phyloP scores from a whole-genome alignment of 2,113 vertebrate genomes.

The Pterocles burchelli region DNA sequence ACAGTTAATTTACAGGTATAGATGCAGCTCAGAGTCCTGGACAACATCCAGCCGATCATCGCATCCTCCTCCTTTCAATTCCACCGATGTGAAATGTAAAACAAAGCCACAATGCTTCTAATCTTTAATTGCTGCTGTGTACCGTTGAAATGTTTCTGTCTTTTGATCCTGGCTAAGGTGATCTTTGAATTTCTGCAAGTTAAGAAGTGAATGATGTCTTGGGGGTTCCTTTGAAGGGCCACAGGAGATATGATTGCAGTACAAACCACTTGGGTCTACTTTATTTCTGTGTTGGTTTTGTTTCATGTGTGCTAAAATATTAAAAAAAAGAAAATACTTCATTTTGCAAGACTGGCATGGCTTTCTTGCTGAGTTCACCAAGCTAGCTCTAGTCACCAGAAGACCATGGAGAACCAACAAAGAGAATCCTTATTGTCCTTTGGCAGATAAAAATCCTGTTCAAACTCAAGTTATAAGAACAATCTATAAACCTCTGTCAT shows the following conservation, averaged over 20 bases:
- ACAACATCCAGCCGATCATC: not conserved
- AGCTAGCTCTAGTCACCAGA: not conserved
- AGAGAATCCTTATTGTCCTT: not conserved
- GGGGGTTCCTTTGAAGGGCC: not conserved
- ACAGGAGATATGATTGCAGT: not conserved
- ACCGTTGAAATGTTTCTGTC: not conserved
- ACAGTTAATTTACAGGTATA: conserved; percentile 69
- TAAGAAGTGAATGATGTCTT: not conserved
- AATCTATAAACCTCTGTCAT: not conserved
- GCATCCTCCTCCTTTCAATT: conserved; percentile 26
- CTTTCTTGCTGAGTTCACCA: not conserved
- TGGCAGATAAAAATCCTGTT: not conserved
- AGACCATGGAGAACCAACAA: not conserved
- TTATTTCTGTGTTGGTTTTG: not conserved
- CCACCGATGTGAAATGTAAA: conserved; percentile 28
- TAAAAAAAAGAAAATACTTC: not conserved
- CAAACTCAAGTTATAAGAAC: not conserved
- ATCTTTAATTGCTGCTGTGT: conserved; percentile 26
- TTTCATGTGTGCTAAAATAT: not conserved
- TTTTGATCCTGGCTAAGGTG: not conserved
- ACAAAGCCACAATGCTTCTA: conserved; percentile 40
- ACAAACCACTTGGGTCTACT: not conserved
- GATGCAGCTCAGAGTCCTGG: conserved; percentile 21
- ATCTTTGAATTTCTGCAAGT: conserved; percentile 9
- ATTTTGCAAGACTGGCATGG: not conserved